Conservation (phyloP, 2,888 invertebrate species). For the Caradrina kadenii region DNA sequence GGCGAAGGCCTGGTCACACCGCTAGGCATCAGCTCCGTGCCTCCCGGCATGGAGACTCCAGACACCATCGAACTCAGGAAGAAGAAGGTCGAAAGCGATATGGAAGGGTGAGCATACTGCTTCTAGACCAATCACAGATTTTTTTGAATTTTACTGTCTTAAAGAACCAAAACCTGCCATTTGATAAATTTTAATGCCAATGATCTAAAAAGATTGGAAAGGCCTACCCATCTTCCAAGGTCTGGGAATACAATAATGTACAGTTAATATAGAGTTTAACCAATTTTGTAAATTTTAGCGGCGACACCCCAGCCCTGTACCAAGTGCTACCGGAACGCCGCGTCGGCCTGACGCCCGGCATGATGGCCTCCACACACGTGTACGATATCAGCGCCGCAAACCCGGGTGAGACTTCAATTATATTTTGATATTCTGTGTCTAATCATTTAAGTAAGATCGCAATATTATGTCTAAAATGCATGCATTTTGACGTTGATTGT, state of each 20-base stretch:
- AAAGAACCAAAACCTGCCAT: no score
- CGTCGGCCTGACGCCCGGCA: slow-evolving; percentile 96
- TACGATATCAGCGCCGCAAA: slow-evolving; percentile 96
- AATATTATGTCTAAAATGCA: no score
- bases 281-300: slow-evolving; percentile 85
- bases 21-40: slow-evolving; percentile 97
- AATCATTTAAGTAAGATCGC: no score
- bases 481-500: no score
- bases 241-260: neutral
- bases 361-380: slow-evolving; percentile 99
- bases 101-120: slow-evolving; percentile 94
- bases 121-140: neutral
- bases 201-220: no score
- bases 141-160: no score
- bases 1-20: slow-evolving; percentile 98
- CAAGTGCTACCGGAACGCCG: slow-evolving; percentile 98
- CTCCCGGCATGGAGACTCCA: slow-evolving; percentile 99
- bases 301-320: slow-evolving; percentile 98
- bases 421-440: neutral
- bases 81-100: slow-evolving; percentile 98
- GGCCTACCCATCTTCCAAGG: no score
- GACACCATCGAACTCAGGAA: slow-evolving; percentile 99
- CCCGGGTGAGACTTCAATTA: slow-evolving; percentile 72
- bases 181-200: no score
- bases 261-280: neutral